Base-by-base conservation (phyloP, 2,888 invertebrate genomes). In the Miltochrista miniata region DNA sequence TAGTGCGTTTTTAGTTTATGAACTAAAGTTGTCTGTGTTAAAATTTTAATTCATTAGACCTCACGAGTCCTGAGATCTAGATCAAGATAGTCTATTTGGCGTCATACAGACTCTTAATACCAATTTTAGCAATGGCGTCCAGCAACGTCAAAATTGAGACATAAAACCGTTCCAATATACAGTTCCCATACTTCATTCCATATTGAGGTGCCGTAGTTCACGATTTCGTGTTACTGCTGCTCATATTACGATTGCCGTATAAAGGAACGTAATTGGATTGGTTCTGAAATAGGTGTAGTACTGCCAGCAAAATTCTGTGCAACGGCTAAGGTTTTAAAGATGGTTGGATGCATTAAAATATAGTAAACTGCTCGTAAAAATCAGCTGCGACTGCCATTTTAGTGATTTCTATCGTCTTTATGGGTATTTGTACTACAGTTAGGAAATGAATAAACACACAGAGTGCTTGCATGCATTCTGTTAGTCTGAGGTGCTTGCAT, bases 291-390 rank as follows among this genome's bases (percentile, higher is more conserved):
- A 24, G 49, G 36, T 35, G 56, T 54, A 41, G 52, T 42, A 48
- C 47, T 45, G 43, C 52, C 38, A 50, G 49, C 51, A 57, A 58
- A 64, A 31, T 31, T 10, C 18, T 24, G 18, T 24, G 18, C 18
- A 24, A 24, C 18, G 18, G 18, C 18, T 65, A 66, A 68, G 60
- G 49, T 59, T 58, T 61, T 71, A 68, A 74, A 73, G 71, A 61
- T 62, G 62, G 41, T 38, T 51, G 31, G 52, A 54, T 70, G 54
- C 40, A 68, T 46, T 68, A 67, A 72, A 75, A 76, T 77, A 75
- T 75, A 75, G 63, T 76, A 79, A 76, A 81, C 75, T 74, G 74
- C 65, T 73, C 73, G 68, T 76, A 76, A 77, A 81, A 48, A 34
- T 36, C 7, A 24, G 18, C 18, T 4, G 18, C 5, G 18, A 5